phyloP scores from a whole-genome alignment of 2,888 invertebrate species.

The Achlya flavicornis region DNA sequence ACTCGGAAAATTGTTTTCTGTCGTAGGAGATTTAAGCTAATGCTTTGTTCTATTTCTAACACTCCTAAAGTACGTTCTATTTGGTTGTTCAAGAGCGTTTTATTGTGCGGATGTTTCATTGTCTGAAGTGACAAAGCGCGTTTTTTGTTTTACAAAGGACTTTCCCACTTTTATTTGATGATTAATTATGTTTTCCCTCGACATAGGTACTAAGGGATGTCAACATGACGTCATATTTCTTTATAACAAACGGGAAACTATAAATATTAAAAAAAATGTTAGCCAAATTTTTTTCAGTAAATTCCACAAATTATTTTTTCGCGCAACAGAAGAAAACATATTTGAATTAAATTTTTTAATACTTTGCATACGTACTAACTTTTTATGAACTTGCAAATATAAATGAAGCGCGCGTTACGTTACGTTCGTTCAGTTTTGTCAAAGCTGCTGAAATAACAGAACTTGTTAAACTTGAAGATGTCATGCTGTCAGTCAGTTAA shows the following conservation, averaged over 20 bases:
- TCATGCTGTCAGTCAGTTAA: too few relatives aligned
- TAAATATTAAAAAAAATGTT: neutral
- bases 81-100: neutral
- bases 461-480: too few relatives aligned
- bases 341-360: too few relatives aligned
- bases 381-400: too few relatives aligned
- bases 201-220: neutral
- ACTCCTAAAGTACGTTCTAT: neutral
- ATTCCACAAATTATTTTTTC: too few relatives aligned
- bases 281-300: neutral
- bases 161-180: neutral
- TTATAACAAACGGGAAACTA: neutral
- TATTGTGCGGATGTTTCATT: neutral
- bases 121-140: neutral
- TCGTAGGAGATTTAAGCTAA: neutral
- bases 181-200: constrained; percentile 1
- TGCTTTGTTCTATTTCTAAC: neutral
- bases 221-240: neutral
- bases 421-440: too few relatives aligned
- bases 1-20: too few relatives aligned
- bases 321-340: too few relatives aligned
- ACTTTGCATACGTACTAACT: too few relatives aligned
- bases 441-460: too few relatives aligned
- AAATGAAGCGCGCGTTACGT: too few relatives aligned
- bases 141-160: neutral